Percentiles rank a stretch among this genome's conserved stretches.
Conservation (phyloP, 2,113 vertebrate genomes). For the Chroicocephalus ridibundus region DNA sequence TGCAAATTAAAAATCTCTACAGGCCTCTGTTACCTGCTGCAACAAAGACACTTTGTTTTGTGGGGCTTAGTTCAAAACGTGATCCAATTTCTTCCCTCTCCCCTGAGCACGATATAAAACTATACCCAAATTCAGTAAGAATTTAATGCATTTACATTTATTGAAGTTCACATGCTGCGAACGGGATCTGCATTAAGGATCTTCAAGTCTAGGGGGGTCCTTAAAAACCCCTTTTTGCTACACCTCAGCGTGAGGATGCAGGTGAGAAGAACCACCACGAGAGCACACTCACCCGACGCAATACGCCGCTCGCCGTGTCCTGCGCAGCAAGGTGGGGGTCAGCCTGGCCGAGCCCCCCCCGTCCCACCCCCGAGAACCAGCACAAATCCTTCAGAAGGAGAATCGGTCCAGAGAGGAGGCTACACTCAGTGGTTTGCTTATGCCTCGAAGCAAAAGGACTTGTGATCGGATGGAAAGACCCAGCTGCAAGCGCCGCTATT, state of each 20-base stretch:
- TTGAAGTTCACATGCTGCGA: conserved; percentile 1
- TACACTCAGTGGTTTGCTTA: neutral
- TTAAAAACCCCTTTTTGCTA: neutral
- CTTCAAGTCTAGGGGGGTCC: neutral
- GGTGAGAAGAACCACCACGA: neutral
- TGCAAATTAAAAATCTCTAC: neutral
- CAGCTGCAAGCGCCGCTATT: neutral
- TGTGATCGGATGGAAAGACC: rapidly evolving
- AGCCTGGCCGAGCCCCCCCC: neutral
- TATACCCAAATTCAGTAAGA: conserved; percentile 18
- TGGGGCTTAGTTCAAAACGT: neutral
- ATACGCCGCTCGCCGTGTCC: neutral
- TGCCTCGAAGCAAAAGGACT: neutral
- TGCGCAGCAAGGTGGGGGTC: neutral
- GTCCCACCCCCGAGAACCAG: neutral
- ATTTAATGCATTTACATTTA: conserved; percentile 1
- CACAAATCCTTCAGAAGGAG: neutral
- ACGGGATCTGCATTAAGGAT: neutral
- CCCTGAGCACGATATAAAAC: conserved; percentile 6
- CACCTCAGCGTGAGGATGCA: neutral
- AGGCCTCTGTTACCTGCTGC: conserved; percentile 16
- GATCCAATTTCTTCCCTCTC: neutral
- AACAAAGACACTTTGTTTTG: neutral
- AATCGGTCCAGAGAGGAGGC: neutral
- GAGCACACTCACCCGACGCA: rapidly evolving